Conservation (phyloP, 2,113 vertebrate genomes). For the Clarias macrocephalus region DNA sequence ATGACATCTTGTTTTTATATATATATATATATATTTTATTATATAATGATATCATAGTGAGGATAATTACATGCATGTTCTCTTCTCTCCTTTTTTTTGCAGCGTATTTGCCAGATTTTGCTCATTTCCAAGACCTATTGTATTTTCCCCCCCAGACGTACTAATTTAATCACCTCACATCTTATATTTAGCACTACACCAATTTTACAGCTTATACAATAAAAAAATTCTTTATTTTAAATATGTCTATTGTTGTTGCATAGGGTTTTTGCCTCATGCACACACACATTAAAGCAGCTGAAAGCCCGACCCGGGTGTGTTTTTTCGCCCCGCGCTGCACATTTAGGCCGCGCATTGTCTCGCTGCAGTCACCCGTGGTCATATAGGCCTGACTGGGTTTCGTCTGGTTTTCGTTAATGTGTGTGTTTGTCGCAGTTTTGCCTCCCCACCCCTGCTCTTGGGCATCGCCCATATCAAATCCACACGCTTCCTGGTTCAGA, state of each 20-base stretch:
- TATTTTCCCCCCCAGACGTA: neutral
- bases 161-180: neutral
- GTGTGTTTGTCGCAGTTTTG: slow-evolving; percentile 28
- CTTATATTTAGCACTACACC: neutral
- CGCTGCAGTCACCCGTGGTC: neutral
- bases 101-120: neutral
- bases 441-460: neutral
- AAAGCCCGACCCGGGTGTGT: neutral
- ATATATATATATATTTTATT: neutral
- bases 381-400: slow-evolving; percentile 30
- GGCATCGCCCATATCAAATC: slow-evolving; percentile 31
- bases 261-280: neutral
- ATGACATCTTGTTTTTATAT: neutral
- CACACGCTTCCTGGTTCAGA: slow-evolving; percentile 6
- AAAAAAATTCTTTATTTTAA: neutral
- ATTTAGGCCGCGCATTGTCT: slow-evolving; percentile 32
- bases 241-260: neutral
- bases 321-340: neutral
- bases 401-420: slow-evolving; percentile 35
- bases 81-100: neutral
- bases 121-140: neutral
- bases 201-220: neutral
- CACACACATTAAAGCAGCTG: neutral
- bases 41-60: neutral
- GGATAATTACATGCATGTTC: neutral